A percentile compares a stretch with the other conserved stretches of the same genome.
Evolutionary conservation across 2,888 invertebrate genomes (phyloP).

Genomic region (Ellobium chinense): DNA sequence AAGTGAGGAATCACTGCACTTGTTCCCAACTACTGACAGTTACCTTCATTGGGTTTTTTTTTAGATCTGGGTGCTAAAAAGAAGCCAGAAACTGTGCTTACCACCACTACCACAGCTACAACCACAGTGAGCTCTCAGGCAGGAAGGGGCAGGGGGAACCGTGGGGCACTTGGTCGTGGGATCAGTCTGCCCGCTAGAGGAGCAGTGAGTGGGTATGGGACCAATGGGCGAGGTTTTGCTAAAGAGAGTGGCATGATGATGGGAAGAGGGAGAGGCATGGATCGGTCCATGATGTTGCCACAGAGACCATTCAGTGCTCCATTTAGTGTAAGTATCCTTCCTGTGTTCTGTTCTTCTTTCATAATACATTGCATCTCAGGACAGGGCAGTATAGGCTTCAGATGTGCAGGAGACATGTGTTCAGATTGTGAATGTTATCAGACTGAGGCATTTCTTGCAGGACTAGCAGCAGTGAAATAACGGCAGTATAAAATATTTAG

Average conservation of each 20-base stretch:
- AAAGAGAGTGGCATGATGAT: background rate
- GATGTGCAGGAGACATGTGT: too few relatives aligned
- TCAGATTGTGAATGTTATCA: too few relatives aligned
- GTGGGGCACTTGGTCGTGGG: background rate
- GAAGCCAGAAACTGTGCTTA: background rate
- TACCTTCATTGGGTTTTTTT: too few relatives aligned
- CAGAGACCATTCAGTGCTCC: conserved; percentile 23
- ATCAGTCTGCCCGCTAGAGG: background rate
- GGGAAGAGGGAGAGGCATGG: conserved; percentile 18
- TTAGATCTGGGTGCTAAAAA: background rate
- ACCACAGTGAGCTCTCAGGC: background rate
- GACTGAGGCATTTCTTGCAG: too few relatives aligned
- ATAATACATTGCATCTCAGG: too few relatives aligned
- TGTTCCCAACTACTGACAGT: too few relatives aligned
- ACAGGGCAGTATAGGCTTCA: too few relatives aligned
- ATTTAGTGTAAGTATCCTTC: conserved; percentile 15
- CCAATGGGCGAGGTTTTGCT: background rate
- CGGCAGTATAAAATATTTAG: too few relatives aligned
- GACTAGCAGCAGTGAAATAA: too few relatives aligned
- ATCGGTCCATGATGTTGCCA: background rate
- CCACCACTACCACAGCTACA: background rate
- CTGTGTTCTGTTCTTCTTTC: too few relatives aligned
- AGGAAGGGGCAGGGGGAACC: background rate
- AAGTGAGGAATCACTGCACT: too few relatives aligned
- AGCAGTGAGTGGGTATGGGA: background rate